phyloP scores from a whole-genome alignment of 2,113 vertebrate species.

The Sylvietta virens region DNA sequence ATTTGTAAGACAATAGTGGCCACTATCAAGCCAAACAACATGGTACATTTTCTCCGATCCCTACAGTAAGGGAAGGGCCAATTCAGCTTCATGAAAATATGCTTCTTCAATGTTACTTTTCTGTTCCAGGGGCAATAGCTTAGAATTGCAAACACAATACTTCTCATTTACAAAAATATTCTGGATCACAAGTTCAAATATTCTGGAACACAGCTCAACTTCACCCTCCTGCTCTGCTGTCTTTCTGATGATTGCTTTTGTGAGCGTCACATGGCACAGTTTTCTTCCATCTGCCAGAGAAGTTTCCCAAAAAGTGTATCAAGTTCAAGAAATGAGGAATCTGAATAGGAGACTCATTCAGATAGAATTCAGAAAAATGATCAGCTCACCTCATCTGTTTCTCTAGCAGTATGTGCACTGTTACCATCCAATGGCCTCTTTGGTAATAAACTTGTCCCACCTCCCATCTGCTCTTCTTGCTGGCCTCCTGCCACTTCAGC shows the following conservation, averaged over 20 bases:
- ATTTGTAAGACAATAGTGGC: neutral
- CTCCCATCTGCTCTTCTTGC: slow-evolving; percentile 72
- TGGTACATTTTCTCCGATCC: neutral
- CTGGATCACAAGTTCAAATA: neutral
- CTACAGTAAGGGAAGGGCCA: neutral
- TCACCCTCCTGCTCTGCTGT: neutral
- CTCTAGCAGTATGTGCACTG: slow-evolving; percentile 56
- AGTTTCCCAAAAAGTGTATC: slow-evolving; percentile 14
- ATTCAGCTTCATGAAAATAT: neutral
- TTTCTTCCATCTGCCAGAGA: slow-evolving; percentile 50
- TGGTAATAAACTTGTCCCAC: slow-evolving; percentile 62
- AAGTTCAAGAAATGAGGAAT: slow-evolving; percentile 2
- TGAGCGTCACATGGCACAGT: neutral
- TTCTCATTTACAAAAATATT: neutral
- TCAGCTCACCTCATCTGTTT: slow-evolving; percentile 36
- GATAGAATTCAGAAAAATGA: slow-evolving; percentile 41
- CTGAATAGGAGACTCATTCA: neutral
- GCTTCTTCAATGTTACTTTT: neutral
- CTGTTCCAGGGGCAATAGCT: neutral
- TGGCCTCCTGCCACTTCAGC: slow-evolving; percentile 60
- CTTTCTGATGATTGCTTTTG: neutral
- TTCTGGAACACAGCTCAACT: neutral
- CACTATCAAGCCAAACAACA: neutral
- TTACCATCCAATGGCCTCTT: slow-evolving; percentile 52
- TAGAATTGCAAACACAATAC: neutral